Evolutionary conservation across 2,113 vertebrate genomes (phyloP).

Genomic region (Danionella cerebrum): DNA sequence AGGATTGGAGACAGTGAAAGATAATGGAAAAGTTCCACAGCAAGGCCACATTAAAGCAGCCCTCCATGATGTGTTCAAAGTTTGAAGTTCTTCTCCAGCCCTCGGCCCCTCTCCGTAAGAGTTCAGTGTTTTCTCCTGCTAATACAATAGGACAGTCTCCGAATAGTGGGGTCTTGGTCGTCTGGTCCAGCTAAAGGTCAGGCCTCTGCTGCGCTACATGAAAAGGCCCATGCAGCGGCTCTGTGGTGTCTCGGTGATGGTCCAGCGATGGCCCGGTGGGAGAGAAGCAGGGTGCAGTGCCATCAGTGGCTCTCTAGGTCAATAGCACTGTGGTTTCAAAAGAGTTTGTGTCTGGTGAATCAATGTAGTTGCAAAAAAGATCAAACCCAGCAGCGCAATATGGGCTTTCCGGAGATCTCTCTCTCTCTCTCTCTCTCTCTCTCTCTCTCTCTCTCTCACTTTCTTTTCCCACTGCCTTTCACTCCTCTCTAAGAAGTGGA

Average conservation of each 20-base stretch:
- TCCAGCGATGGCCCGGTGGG: conserved; percentile 39
- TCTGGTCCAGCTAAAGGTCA: conserved; percentile 55
- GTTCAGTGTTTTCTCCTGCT: conserved; percentile 11
- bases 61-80: background rate
- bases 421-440: background rate
- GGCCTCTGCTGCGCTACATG: conserved; percentile 61
- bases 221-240: conserved; percentile 51
- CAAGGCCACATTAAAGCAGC: background rate
- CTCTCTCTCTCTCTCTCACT: background rate
- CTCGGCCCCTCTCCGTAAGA: conserved; percentile 20
- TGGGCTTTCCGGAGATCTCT: conserved; percentile 21
- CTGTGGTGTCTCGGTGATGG: conserved; percentile 47
- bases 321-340: conserved; percentile 39
- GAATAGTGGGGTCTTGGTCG: conserved; percentile 51
- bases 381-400: conserved; percentile 52
- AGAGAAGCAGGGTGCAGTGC: background rate
- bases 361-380: conserved; percentile 62
- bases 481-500: background rate
- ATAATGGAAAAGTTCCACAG: too few species aligned
- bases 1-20: too few species aligned
- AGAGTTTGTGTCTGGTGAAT: conserved; percentile 40
- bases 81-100: background rate
- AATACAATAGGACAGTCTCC: conserved; percentile 38
- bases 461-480: too few species aligned
- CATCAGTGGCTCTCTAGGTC: conserved; percentile 21